These are phyloP conservation scores for Myotis vivesi DNA, from an alignment of 2,797 vertebrate genomes.

Conservation along the genomic window DNA sequence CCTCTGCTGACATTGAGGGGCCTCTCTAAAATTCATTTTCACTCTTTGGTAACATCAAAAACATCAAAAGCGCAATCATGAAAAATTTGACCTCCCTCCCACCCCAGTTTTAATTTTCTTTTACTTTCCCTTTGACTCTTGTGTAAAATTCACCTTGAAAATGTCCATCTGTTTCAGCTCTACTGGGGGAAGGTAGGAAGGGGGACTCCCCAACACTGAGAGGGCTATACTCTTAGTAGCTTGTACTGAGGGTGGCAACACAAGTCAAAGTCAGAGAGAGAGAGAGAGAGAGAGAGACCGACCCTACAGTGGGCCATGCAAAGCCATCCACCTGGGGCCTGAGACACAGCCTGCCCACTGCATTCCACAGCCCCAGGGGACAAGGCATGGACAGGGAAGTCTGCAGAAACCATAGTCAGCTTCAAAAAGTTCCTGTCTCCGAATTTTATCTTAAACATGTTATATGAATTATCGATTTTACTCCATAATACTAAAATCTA, in stretches of 20 bases:
- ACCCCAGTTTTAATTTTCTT: background rate
- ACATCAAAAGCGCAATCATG: background rate
- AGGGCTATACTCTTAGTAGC: background rate
- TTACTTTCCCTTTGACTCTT: background rate
- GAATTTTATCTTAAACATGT: constrained; percentile 31
- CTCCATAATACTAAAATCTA: background rate
- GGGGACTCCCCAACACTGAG: background rate
- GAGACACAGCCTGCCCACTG: background rate
- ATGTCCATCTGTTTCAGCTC: background rate
- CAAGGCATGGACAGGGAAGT: background rate
- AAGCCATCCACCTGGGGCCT: background rate
- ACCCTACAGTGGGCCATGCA: background rate
- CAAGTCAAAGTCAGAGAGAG: background rate
- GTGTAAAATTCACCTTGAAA: background rate
- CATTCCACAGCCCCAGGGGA: background rate
- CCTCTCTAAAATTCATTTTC: background rate
- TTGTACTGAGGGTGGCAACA: background rate
- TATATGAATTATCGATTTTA: background rate
- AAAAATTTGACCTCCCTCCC: background rate
- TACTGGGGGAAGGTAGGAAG: background rate
- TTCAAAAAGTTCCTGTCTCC: background rate
- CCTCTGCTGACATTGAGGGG: background rate
- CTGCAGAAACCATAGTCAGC: background rate
- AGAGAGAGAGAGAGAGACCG: background rate
- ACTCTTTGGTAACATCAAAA: background rate